Conservation (phyloP, 2,888 invertebrate species). For the Galerucella nymphaeae region DNA sequence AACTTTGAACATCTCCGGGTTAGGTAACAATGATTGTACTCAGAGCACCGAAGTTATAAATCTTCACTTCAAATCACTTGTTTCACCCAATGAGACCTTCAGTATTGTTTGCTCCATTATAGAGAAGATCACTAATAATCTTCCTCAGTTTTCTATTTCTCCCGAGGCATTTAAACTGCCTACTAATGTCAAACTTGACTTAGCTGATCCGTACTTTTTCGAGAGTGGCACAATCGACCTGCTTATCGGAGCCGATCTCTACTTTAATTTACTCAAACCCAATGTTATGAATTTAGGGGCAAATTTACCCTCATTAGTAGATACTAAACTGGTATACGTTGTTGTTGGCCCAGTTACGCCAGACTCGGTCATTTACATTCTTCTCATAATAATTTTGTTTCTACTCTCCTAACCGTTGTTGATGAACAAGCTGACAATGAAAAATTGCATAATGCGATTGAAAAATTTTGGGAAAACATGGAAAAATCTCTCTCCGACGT, state of each 20-base stretch:
- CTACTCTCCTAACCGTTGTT: background rate
- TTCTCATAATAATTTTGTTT: background rate
- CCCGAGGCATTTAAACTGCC: background rate
- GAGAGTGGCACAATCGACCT: background rate
- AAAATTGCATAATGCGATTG: background rate
- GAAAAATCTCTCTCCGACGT: background rate
- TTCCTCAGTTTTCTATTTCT: background rate
- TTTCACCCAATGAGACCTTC: slow-evolving; percentile 1
- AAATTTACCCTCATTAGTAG: background rate
- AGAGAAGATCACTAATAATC: background rate
- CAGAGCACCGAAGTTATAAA: background rate
- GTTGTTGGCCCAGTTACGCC: background rate
- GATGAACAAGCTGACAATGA: background rate
- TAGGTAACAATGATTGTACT: background rate
- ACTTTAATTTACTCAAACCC: background rate
- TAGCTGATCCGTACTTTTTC: background rate
- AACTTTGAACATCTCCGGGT: background rate
- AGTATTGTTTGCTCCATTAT: background rate
- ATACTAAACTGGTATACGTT: background rate
- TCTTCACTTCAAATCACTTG: background rate
- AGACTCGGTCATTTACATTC: too few relatives aligned
- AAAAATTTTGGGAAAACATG: background rate
- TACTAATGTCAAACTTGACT: background rate
- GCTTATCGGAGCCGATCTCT: background rate
- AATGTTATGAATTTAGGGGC: background rate